Base-by-base conservation (phyloP, 37 sponge, comb jelly and placozoan genomes). In the Agelas oroides region DNA sequence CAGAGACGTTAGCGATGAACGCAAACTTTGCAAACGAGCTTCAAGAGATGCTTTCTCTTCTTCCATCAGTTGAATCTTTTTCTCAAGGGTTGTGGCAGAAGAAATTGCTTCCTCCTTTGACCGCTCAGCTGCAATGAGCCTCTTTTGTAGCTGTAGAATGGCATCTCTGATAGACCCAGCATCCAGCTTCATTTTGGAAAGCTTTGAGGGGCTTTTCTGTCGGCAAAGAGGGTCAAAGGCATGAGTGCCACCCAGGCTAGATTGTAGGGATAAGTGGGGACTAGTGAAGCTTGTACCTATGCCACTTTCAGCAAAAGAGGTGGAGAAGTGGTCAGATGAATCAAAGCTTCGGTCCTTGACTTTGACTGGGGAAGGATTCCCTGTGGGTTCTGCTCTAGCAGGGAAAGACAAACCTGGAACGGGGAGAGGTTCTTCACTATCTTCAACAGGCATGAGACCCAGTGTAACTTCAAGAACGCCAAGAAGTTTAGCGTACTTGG, bases 381-480 rank as follows among this genome's bases (percentile, higher is more conserved):
- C 46, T 27, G 24, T 73, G 18, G 19, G 6, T 0, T 72, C 25
- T 1, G n/a, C 8, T 39, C 6, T 8, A 46, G 46, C 8, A 46
- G 3, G 46, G 46, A 8, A 46, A 46, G 46, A 46, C 8, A 8
- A 46, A 46, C 8, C 46, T 46, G 73, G n/a, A 53, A 66, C 27
- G 25, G 55, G 21, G 34, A 52, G 25, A 63, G 18, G 5, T 39
- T 65, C 54, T 25, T 67, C 36, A 3, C 59, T 53, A 0, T 2
- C 6, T 25, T 75, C 59, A 16, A 24, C 24, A 0, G 72, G 83
- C 20, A 16, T 53, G 16, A 89, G 57, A 20, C 85, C 85, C 3
- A 89, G 74, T 15, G 85, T 79, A 16, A 79, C 90, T 0, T 79
- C 70, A 55, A 89, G 65, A 46, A 84, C 40, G 17, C 85, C 79